Percentiles rank a stretch among this genome's conserved stretches.
These are phyloP conservation scores for Drosophila diplacantha DNA, from an alignment of 2,888 invertebrate species.

Conservation along the genomic window DNA sequence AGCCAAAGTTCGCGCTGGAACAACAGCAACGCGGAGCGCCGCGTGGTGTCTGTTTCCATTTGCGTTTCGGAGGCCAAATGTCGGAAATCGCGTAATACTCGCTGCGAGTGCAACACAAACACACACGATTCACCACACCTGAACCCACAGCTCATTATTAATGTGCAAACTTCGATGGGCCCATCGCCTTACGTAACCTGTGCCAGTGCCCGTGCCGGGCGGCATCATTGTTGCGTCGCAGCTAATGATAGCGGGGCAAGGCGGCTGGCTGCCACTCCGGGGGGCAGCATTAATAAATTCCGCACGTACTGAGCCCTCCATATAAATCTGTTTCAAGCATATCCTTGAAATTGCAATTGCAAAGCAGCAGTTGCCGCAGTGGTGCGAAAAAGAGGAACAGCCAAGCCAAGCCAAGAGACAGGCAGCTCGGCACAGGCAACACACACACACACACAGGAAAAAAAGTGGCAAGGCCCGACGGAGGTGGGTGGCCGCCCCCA, in stretches of 20 bases:
- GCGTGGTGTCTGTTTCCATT: slow-evolving; percentile 41
- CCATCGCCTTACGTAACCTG: slow-evolving; percentile 53
- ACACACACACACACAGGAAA: not conserved
- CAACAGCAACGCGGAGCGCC: slow-evolving; percentile 1
- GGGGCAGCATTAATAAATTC: slow-evolving; percentile 64
- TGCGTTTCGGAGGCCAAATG: slow-evolving; percentile 21
- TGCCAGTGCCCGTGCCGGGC: slow-evolving; percentile 4
- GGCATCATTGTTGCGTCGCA: slow-evolving; percentile 39
- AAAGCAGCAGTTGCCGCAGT: slow-evolving; percentile 45
- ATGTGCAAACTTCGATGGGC: slow-evolving; percentile 58
- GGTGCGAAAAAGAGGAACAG: slow-evolving; percentile 41
- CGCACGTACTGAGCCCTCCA: slow-evolving; percentile 64
- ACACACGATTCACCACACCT: slow-evolving; percentile 22
- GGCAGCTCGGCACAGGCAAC: slow-evolving; percentile 16
- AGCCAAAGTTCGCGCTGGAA: slow-evolving; percentile 9
- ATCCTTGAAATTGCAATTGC: slow-evolving; percentile 75
- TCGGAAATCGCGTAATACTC: slow-evolving; percentile 41
- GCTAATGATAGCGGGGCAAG: slow-evolving; percentile 30
- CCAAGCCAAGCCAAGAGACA: slow-evolving; percentile 25
- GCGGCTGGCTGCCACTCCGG: slow-evolving; percentile 18
- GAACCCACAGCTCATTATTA: slow-evolving; percentile 44
- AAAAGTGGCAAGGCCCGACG: slow-evolving; percentile 13
- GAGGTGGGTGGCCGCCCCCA: slow-evolving; percentile 7
- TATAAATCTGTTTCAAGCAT: slow-evolving; percentile 69
- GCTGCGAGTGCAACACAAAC: slow-evolving; percentile 44